Percentiles rank a stretch among this genome's conserved stretches.
Evolutionary conservation across 2,113 vertebrate genomes (phyloP).

Genomic region (Pseudolaguvia tuberculata): DNA sequence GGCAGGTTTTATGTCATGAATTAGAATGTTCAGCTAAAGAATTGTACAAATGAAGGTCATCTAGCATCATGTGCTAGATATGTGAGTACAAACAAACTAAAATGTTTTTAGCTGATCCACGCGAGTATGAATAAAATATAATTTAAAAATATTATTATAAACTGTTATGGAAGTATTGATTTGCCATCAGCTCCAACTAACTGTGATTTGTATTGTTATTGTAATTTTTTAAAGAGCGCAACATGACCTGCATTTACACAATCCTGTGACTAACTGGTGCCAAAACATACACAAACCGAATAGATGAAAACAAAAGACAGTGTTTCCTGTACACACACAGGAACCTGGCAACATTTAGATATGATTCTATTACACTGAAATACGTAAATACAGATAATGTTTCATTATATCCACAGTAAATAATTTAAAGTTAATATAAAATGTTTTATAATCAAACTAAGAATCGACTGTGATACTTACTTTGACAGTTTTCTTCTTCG

Average conservation of each 20-base stretch:
- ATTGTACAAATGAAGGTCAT: background rate
- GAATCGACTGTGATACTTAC: constrained; percentile 40
- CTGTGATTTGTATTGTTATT: background rate
- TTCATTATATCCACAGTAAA: background rate
- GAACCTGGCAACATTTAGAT: constrained; percentile 14
- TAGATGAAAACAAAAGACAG: background rate
- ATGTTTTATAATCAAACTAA: background rate
- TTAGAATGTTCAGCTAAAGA: background rate
- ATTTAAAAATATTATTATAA: constrained; percentile 7
- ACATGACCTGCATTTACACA: constrained; percentile 10
- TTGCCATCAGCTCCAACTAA: background rate
- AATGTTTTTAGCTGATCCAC: background rate
- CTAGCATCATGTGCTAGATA: too few relatives aligned
- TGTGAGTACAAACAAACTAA: too few relatives aligned
- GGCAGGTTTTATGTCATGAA: constrained; percentile 47
- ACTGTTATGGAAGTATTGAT: background rate
- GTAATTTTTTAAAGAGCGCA: background rate
- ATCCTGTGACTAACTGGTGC: background rate
- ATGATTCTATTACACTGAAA: constrained; percentile 21
- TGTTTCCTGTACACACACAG: background rate
- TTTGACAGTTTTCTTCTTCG: constrained; percentile 72
- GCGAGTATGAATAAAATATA: background rate
- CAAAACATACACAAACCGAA: constrained; percentile 5
- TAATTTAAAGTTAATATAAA: background rate
- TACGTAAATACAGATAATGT: background rate